These are phyloP conservation scores for Melangyna quadrimaculata DNA, from an alignment of 2,888 invertebrate genomes.

Conservation along the genomic window DNA sequence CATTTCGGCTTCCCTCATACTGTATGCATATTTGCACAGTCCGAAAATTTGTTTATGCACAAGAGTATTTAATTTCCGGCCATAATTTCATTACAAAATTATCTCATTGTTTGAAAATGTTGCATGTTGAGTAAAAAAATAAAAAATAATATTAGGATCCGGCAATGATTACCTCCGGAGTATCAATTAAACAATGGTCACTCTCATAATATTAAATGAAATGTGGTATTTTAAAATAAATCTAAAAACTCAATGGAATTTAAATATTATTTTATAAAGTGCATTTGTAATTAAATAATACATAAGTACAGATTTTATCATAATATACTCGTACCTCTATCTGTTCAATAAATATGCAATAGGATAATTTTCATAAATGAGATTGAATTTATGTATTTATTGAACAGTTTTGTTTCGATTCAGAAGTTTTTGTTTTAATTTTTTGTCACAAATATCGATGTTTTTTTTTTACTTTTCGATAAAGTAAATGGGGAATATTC, in stretches of 20 bases:
- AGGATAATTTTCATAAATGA: constrained; percentile 3
- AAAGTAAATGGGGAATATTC: too few species aligned
- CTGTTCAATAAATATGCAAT: not conserved
- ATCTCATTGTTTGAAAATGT: constrained; percentile 45
- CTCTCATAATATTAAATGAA: constrained; percentile 1
- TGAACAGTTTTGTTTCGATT: not conserved
- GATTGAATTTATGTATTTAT: constrained; percentile 13
- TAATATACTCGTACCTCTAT: not conserved
- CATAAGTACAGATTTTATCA: constrained; percentile 3
- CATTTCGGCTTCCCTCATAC: constrained; percentile 17
- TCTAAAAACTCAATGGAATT: constrained; percentile 11
- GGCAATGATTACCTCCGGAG: constrained; percentile 15
- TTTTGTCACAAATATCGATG: too few species aligned
- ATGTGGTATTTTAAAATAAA: constrained; percentile 11
- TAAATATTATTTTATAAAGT: constrained; percentile 4
- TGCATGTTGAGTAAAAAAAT: not conserved
- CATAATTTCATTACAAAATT: constrained; percentile 48
- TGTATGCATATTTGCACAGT: constrained; percentile 5
- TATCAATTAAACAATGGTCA: constrained; percentile 36
- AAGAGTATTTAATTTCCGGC: constrained; percentile 53
- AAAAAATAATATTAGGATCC: constrained; percentile 7
- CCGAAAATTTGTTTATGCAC: constrained; percentile 39
- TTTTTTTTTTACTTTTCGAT: too few species aligned
- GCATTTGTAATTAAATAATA: constrained; percentile 2
- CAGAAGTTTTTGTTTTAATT: not conserved